phyloP scores from a whole-genome alignment of 2,888 invertebrate genomes.

The Meloe dianella region DNA sequence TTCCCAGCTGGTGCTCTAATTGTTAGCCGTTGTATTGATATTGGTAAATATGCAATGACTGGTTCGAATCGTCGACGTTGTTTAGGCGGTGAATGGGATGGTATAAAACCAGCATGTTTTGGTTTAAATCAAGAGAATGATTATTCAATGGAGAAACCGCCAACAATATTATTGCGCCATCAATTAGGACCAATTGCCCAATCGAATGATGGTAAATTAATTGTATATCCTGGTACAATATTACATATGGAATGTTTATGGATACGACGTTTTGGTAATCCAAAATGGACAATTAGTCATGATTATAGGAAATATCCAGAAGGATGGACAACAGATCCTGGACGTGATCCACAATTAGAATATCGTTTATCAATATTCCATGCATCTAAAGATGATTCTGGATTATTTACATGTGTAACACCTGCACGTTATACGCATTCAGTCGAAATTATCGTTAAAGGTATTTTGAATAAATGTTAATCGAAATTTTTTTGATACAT shows the following conservation, averaged over 20 bases:
- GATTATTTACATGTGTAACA: slow-evolving; percentile 82
- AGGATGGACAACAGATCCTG: slow-evolving; percentile 84
- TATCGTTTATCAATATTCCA: slow-evolving; percentile 81
- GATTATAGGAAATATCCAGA: slow-evolving; percentile 75
- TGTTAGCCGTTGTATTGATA: slow-evolving; percentile 76
- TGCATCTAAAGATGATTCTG: slow-evolving; percentile 84
- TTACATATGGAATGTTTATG: slow-evolving; percentile 89
- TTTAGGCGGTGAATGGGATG: slow-evolving; percentile 82
- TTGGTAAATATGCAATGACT: slow-evolving; percentile 85
- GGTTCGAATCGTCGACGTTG: slow-evolving; percentile 74
- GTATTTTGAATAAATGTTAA: slow-evolving; percentile 57
- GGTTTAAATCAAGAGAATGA: slow-evolving; percentile 87
- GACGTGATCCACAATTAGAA: slow-evolving; percentile 78
- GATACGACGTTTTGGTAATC: slow-evolving; percentile 84
- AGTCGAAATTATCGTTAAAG: slow-evolving; percentile 80
- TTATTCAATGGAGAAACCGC: slow-evolving; percentile 86
- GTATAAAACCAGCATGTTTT: slow-evolving; percentile 76
- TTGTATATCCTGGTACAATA: slow-evolving; percentile 85
- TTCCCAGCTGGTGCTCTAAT: slow-evolving; percentile 73
- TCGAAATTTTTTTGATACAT: neutral
- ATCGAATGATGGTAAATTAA: slow-evolving; percentile 82
- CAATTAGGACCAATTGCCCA: slow-evolving; percentile 85
- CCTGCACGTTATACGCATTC: slow-evolving; percentile 83
- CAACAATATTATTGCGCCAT: slow-evolving; percentile 83
- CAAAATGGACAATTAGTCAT: slow-evolving; percentile 81